Evolutionary conservation across 1,140 invertebrate genomes (phyloP).

Genomic region (Chironomus tepperi): DNA sequence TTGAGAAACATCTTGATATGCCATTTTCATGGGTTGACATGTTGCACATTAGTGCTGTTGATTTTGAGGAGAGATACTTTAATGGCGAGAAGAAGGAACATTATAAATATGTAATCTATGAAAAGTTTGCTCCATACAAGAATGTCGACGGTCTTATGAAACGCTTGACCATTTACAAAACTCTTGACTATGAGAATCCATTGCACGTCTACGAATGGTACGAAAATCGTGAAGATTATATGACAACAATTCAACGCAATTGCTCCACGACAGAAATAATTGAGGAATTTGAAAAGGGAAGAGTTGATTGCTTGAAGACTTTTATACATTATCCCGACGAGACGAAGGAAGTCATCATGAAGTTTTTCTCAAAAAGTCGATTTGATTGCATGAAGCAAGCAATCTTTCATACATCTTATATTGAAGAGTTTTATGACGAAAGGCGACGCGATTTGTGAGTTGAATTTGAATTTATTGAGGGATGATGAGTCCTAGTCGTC

Average conservation of each 20-base stretch:
- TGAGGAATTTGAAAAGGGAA: constrained; percentile 60
- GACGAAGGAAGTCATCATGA: constrained; percentile 38
- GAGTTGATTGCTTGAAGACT: constrained; percentile 57
- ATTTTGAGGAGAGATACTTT: constrained; percentile 65
- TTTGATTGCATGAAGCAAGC: constrained; percentile 57
- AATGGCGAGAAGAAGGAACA: constrained; percentile 57
- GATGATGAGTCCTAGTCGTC: too few species aligned
- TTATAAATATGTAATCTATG: constrained; percentile 66
- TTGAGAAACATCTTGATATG: constrained; percentile 70
- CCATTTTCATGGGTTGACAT: constrained; percentile 68
- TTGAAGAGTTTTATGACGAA: constrained; percentile 53
- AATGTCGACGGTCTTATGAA: constrained; percentile 50
- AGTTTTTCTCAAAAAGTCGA: constrained; percentile 59
- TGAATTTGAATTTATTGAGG: neutral
- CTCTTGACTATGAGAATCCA: constrained; percentile 54
- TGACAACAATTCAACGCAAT: constrained; percentile 51
- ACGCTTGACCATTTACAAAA: constrained; percentile 57
- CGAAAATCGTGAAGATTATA: constrained; percentile 57
- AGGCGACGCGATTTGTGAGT: constrained; percentile 29
- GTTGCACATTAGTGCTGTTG: constrained; percentile 56
- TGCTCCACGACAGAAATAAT: constrained; percentile 45
- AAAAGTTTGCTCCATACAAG: constrained; percentile 69
- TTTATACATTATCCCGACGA: constrained; percentile 30
- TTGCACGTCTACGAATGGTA: constrained; percentile 57
- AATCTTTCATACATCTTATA: constrained; percentile 46